Percentiles rank a stretch among this genome's conserved stretches.
phyloP scores from a whole-genome alignment of 2,888 invertebrate species.

The Peribatodes rhomboidaria region DNA sequence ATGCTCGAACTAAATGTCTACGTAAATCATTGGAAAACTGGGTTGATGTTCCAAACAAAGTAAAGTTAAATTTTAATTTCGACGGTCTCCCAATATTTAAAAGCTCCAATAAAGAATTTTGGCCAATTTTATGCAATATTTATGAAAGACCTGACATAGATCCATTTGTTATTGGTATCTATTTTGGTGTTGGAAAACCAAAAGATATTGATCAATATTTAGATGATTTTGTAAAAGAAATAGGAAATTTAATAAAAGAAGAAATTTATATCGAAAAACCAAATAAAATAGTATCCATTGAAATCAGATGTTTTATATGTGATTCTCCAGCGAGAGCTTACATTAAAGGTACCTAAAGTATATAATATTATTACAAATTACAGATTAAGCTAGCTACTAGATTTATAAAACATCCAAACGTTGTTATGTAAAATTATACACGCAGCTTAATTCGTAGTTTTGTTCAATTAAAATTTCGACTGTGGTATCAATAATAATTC shows the following conservation, averaged over 20 bases:
- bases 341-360: not conserved
- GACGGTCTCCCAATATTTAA: slow-evolving; percentile 46
- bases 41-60: not conserved
- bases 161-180: slow-evolving; percentile 44
- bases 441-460: no score
- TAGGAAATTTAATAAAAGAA: not conserved
- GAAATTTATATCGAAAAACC: not conserved
- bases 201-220: slow-evolving; percentile 28
- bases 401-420: no score
- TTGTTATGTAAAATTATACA: no score
- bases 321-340: slow-evolving; percentile 15
- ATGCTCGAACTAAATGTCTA: not conserved
- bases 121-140: slow-evolving; percentile 43
- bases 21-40: not conserved
- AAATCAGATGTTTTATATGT: slow-evolving; percentile 37
- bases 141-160: slow-evolving; percentile 19
- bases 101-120: slow-evolving; percentile 42
- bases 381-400: no score
- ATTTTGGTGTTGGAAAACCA: slow-evolving; percentile 40
- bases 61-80: slow-evolving; percentile 37
- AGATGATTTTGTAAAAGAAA: slow-evolving; percentile 33
- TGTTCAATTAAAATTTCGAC: not conserved
- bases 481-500: not conserved
- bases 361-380: not conserved
- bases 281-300: slow-evolving; percentile 6